Conservation (phyloP, 2,113 vertebrate species). For the Geococcyx californianus region DNA sequence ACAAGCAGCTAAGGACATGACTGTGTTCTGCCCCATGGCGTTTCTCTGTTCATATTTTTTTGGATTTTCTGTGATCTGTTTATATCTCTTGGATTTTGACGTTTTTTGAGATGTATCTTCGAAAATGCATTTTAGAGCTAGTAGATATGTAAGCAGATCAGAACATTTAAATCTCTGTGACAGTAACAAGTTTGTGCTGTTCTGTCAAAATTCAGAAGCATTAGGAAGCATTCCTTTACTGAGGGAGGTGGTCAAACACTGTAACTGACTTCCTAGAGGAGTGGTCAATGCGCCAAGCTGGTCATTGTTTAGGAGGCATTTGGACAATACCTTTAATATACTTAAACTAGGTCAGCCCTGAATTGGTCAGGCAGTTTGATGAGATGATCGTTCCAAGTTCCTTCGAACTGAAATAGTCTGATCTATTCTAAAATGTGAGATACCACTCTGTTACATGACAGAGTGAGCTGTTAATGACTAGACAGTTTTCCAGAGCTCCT, state of each 20-base stretch:
- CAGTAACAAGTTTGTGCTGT: background rate
- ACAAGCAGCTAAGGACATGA: background rate
- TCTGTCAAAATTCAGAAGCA: background rate
- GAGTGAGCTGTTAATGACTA: background rate
- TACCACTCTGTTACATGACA: background rate
- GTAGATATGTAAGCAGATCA: background rate
- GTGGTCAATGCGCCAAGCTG: background rate
- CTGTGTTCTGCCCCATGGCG: background rate
- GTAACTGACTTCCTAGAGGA: background rate
- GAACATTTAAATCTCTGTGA: background rate
- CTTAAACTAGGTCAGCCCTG: background rate
- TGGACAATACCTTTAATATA: background rate
- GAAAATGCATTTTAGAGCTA: background rate
- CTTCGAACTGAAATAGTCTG: background rate
- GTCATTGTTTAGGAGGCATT: background rate
- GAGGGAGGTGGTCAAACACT: background rate
- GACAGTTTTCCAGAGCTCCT: background rate
- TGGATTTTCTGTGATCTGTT: background rate
- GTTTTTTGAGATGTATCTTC: background rate
- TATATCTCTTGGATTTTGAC: background rate
- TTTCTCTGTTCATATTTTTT: background rate
- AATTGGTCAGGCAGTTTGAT: background rate
- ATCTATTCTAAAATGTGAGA: background rate
- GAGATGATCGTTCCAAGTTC: accelerated
- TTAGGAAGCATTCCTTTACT: background rate